Conservation (phyloP, 2,113 vertebrate species). For the Sturnira hondurensis region DNA sequence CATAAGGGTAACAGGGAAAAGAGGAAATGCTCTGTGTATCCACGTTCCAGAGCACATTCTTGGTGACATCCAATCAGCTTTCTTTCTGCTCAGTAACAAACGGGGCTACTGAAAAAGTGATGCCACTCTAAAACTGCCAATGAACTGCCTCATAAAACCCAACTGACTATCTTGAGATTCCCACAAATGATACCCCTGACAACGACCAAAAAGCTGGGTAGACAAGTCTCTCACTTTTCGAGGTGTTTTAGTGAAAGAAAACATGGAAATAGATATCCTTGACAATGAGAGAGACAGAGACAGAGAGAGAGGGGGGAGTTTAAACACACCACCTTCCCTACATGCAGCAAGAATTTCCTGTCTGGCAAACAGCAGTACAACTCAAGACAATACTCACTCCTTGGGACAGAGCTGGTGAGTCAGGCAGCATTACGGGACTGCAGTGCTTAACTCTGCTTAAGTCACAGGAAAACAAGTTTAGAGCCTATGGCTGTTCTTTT, state of each 20-base stretch:
- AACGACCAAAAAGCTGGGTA: neutral
- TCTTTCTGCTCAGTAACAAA: neutral
- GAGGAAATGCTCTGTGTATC: neutral
- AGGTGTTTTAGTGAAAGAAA: neutral
- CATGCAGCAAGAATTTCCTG: conserved; percentile 30
- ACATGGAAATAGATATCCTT: neutral
- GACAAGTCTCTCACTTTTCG: neutral
- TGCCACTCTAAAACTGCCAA: neutral
- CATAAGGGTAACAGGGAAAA: neutral
- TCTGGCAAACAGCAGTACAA: neutral
- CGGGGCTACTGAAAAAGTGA: neutral
- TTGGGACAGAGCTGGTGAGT: neutral
- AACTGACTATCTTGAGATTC: neutral
- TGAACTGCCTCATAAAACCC: neutral
- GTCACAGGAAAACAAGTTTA: neutral
- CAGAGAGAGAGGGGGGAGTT: neutral
- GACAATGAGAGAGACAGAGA: neutral
- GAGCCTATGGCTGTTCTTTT: neutral
- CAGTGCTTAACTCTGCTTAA: neutral
- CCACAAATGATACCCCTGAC: neutral
- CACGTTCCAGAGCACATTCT: neutral
- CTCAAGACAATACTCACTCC: conserved; percentile 6
- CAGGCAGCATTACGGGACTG: neutral
- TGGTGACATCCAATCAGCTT: neutral
- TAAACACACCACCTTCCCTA: neutral